Evolutionary conservation across 2,113 vertebrate genomes (phyloP).

Genomic region (Jaculus jaculus): DNA sequence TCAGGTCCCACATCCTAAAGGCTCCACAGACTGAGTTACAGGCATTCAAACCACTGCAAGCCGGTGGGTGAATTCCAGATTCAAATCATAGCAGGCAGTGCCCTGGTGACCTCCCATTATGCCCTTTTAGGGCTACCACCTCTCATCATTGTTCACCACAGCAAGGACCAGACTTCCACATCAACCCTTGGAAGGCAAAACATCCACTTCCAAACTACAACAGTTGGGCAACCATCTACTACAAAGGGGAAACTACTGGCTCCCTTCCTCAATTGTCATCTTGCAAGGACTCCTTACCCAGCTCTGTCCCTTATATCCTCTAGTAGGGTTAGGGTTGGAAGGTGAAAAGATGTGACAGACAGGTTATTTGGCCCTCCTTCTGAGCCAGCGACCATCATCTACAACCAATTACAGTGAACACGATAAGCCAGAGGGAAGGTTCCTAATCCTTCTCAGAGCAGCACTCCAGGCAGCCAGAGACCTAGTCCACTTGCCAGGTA

Average conservation of each 20-base stretch:
- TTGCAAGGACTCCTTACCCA: not conserved
- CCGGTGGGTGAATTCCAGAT: not conserved
- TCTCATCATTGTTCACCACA: rapidly evolving
- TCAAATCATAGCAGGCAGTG: not conserved
- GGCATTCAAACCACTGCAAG: not conserved
- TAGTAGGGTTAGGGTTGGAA: not conserved
- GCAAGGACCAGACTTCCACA: not conserved
- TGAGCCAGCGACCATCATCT: not conserved
- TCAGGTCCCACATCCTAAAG: not conserved
- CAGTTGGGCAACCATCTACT: no score
- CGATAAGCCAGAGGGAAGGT: not conserved
- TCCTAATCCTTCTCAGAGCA: not conserved
- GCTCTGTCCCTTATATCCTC: not conserved
- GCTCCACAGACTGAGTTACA: no score
- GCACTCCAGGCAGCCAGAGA: not conserved
- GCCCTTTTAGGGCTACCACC: no score
- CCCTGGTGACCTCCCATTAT: not conserved
- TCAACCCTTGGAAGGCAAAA: not conserved
- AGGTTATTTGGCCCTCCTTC: not conserved
- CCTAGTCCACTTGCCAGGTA: rapidly evolving
- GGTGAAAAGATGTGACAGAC: not conserved
- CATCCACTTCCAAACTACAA: not conserved
- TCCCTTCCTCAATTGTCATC: not conserved
- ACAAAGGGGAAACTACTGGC: not conserved
- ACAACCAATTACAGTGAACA: not conserved